Evolutionary conservation across 2,113 vertebrate species (phyloP), one percentile per base, ranked within the genome.

Genomic region (Tetraodon nigroviridis): DNA sequence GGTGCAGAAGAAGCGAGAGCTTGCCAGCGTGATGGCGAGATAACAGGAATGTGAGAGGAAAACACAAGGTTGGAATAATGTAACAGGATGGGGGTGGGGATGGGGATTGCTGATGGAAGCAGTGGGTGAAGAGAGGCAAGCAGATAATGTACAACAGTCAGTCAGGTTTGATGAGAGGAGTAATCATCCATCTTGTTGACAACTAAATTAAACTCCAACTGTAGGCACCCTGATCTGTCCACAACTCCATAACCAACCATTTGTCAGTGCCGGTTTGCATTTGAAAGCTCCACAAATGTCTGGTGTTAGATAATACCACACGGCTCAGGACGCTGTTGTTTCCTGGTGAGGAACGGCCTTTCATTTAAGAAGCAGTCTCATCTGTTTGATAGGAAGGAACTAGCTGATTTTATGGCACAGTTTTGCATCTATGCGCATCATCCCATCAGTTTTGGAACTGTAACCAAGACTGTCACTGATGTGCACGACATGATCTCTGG

Each of bases 401-500:
- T 10, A 12, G 32, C 32, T 37, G 32, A 37, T 12, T 37, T 12
- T 10, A 1, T 37, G 32, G 7, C 10, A 4, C 8, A 2, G 7
- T 37, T 37, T 37, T 37, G 32, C 11, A 37, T 37, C 32, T 8
- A 7, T 37, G 8, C 10, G 32, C 32, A 37, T 10, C 32, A 7
- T 37, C 32, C 32, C 32, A 37, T 11, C 32, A 37, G 32, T 37
- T 11, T 11, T 32, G 29, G 29, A 19, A 4, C 44, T 45, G 44
- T 14, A 15, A 15, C 17, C 5, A 15, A 45, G 44, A 18, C 19
- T 20, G 32, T n/a, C 20, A n/a, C 20, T 42, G 19, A 83, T 81
- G 67, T 81, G 67, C 66, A 76, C 41, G 69, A 58, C 71, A 51
- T 70, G 73, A 87, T 87, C 71, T 64, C 53, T 59, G 68, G 78